Evolutionary conservation across 1,140 invertebrate species (phyloP), one percentile per base, ranked within the genome.

Genomic region (Pemphigus obesinymphae): DNA sequence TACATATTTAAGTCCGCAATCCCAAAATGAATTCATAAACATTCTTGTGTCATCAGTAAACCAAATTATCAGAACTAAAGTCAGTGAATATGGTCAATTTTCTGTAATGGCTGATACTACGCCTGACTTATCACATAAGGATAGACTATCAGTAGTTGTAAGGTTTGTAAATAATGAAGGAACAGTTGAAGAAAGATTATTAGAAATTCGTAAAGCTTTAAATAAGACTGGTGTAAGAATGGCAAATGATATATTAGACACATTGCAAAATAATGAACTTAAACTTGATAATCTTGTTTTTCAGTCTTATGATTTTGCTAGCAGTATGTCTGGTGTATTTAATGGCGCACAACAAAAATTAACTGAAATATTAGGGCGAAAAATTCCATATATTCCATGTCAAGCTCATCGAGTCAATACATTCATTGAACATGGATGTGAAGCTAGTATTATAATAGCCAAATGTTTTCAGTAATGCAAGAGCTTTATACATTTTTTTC

Each of bases 21-120:
- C 72, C 17, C 82, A 82, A 63, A 82, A 82, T 13, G 70, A 82
- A 11, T 75, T 82, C 23, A 82, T 20, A 63, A 63, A 15, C 7
- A 26, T 43, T 5, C 31, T 82, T 26, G 43, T 31, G 0, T 40
- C 29, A 40, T 48, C 63, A 72, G 45, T 70, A 0, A 82, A 82
- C 8, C 31, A 72, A 50, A 53, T 70, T 43, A 31, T 70, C 29
- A 31, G 11, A 31, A 45, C n/a, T 50, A 72, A 82, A 70, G 20
- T 43, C 53, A 34, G 7, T 17, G 17, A 63, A 63, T 48, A 5
- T 0, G 40, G 31, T 13, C 8, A 31, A 26, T 82, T 45, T 82
- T 50, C 31, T 23, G 50, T 82, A 29, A 82, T 82, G n/a, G 48
- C 68, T 40, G 68, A 82, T 55, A 82, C 68, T 20, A 82, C 82